Percentiles rank a stretch among this genome's conserved stretches.
These are phyloP conservation scores for Ennomos quercinarius DNA, from an alignment of 2,888 invertebrate species.

Conservation along the genomic window DNA sequence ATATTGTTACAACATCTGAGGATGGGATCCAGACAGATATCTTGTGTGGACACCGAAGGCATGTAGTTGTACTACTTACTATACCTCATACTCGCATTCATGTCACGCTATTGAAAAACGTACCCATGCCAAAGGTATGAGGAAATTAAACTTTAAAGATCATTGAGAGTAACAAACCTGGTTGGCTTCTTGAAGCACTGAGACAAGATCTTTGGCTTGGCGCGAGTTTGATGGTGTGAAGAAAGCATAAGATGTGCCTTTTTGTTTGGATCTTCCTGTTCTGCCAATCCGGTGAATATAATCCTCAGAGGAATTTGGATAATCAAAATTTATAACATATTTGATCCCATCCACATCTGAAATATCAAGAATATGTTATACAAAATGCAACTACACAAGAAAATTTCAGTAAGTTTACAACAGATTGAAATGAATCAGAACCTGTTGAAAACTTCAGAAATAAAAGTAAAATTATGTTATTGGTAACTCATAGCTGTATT, in stretches of 20 bases:
- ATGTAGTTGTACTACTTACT: constrained; percentile 87
- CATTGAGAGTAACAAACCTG: constrained; percentile 84
- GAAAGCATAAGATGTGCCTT: constrained; percentile 97
- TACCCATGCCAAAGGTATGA: constrained; percentile 92
- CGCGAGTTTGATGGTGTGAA: constrained; percentile 95
- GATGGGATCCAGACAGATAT: constrained; percentile 90
- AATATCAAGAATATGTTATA: constrained; percentile 45
- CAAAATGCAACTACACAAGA: constrained; percentile 8
- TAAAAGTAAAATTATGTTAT: constrained; percentile 45
- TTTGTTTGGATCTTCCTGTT: constrained; percentile 94
- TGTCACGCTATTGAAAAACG: constrained; percentile 87
- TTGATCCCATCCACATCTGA: constrained; percentile 98
- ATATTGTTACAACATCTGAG: constrained; percentile 89
- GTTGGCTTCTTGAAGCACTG: constrained; percentile 95
- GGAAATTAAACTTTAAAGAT: constrained; percentile 59
- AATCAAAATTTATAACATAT: constrained; percentile 98
- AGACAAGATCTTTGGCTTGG: constrained; percentile 95
- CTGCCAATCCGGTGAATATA: constrained; percentile 98
- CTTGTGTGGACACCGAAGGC: constrained; percentile 92
- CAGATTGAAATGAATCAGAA: constrained; percentile 4
- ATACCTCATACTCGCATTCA: constrained; percentile 92
- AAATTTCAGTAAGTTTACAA: constrained; percentile 25
- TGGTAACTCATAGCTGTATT: constrained; percentile 77
- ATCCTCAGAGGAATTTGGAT: constrained; percentile 97
- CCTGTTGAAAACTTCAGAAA: constrained; percentile 9